Evolutionary conservation across 2,888 invertebrate species (phyloP).

Genomic region (Machimus atricapillus): DNA sequence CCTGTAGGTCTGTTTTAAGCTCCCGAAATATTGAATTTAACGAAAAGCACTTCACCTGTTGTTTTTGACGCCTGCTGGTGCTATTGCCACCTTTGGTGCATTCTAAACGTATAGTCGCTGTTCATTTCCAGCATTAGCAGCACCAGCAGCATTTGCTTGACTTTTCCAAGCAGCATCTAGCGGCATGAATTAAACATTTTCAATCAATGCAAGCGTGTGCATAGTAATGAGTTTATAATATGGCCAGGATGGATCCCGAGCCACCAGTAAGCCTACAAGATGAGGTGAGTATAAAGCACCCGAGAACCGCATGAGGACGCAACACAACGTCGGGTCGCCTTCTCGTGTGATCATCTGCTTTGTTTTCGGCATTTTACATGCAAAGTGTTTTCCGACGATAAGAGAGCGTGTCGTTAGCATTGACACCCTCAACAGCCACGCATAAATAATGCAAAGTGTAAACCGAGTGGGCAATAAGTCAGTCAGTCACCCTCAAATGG

Average conservation of each 20-base stretch:
- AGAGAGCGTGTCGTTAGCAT: slow-evolving; percentile 39
- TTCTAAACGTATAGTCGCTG: slow-evolving; percentile 1
- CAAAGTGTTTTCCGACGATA: slow-evolving; percentile 41
- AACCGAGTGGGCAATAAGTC: slow-evolving; percentile 51
- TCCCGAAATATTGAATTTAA: background rate
- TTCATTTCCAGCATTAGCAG: background rate
- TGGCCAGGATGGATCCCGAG: background rate
- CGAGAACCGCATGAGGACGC: slow-evolving; percentile 14
- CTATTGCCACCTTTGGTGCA: slow-evolving; percentile 5
- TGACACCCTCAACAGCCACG: slow-evolving; percentile 41
- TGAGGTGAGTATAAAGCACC: background rate
- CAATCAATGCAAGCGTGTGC: slow-evolving; percentile 41
- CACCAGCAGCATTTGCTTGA: slow-evolving; percentile 25
- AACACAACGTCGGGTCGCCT: background rate
- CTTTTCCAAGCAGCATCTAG: slow-evolving; percentile 18
- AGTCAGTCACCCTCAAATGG: slow-evolving; percentile 51
- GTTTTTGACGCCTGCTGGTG: slow-evolving; percentile 22
- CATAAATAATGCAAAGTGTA: slow-evolving; percentile 51
- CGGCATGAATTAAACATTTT: slow-evolving; percentile 43
- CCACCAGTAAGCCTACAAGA: background rate
- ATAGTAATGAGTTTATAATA: slow-evolving; percentile 41
- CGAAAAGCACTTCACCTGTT: slow-evolving; percentile 36
- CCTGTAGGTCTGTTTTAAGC: background rate
- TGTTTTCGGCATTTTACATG: slow-evolving; percentile 41
- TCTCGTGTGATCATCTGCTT: slow-evolving; percentile 34